Evolutionary conservation across 2,797 vertebrate genomes (phyloP), one percentile per base, ranked within the genome.

Genomic region (Protosalanx chinensis): DNA sequence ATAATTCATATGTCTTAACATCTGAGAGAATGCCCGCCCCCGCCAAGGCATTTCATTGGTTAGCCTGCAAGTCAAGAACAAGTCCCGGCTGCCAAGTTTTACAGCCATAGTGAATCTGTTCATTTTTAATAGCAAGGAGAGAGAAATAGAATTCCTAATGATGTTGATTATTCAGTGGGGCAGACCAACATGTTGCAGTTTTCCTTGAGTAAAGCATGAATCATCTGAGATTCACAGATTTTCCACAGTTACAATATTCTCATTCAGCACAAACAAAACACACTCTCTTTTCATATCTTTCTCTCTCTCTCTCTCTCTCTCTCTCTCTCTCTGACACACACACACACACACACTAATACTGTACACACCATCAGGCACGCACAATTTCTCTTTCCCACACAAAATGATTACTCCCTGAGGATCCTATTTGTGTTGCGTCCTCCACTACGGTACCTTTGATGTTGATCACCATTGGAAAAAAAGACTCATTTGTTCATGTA

Each of bases 1-100:
- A 93, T 92, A 82, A 92, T 93, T 91, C 82, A 93, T 86, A 73
- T 64, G 20, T 76, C 76, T 78, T 84, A 89, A 90, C 87, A 92
- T 92, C 82, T 85, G 84, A 91, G 78, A 88, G 79, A 86, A 82
- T 74, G 67, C 79, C 81, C 71, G 71, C 82, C 83, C 66, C 70
- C 73, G 64, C 80, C 33, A 76, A 87, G 69, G 56, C 46, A 41
- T 86, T 87, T 80, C 74, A 86, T 82, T 85, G 88, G 81, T 83
- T 79, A 73, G 77, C 75, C 76, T 27, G 70, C 72, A 82, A 87
- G 88, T 85, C 70, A 81, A 77, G 81, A 84, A 70, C 67, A 83
- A 79, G 73, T 82, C 76, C 68, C 69, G 57, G 76, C 76, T 83
- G 81, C 82, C 77, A 82, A 78, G 74, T 83, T 78, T 56, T 71